A percentile compares a stretch with the other conserved stretches of the same genome.
phyloP scores from a whole-genome alignment of 1,140 invertebrate genomes.

The Pogonognathellus flavescens region DNA sequence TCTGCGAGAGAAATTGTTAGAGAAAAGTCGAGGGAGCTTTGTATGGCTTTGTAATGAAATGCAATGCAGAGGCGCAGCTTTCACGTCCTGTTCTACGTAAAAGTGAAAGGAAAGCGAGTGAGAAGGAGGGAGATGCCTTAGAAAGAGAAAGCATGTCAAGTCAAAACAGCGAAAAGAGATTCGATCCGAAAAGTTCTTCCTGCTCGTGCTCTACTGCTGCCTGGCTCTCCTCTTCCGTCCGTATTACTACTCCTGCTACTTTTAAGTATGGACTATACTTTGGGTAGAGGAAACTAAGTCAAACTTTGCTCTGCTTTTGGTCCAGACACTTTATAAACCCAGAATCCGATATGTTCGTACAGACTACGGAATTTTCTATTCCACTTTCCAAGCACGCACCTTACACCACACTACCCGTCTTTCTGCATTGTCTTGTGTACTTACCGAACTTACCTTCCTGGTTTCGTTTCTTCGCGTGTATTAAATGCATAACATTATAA shows the following conservation, averaged over 20 bases:
- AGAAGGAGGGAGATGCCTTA: slow-evolving; percentile 16
- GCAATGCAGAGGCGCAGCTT: slow-evolving; percentile 39
- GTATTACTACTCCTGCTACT: too few species aligned
- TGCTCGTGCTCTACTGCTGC: not conserved
- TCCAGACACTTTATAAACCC: slow-evolving; percentile 11
- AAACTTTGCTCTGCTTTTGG: slow-evolving; percentile 14
- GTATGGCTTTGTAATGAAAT: not conserved
- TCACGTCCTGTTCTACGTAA: not conserved
- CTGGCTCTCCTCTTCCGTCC: too few species aligned
- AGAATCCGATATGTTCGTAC: not conserved
- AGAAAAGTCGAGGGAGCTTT: not conserved
- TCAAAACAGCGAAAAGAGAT: slow-evolving; percentile 4
- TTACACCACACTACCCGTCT: not conserved
- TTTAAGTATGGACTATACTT: too few species aligned
- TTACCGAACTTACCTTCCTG: not conserved
- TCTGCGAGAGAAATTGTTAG: too few species aligned
- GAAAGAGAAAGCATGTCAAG: slow-evolving; percentile 9
- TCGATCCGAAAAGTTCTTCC: slow-evolving; percentile 17
- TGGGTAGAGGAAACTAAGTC: not conserved
- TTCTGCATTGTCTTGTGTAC: not conserved
- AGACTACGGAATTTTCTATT: slow-evolving; percentile 11
- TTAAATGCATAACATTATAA: not conserved
- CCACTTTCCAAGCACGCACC: not conserved
- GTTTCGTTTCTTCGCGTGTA: not conserved
- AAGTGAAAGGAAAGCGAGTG: slow-evolving; percentile 15